phyloP scores from a whole-genome alignment of 2,888 invertebrate species.

The Phortica magna region DNA sequence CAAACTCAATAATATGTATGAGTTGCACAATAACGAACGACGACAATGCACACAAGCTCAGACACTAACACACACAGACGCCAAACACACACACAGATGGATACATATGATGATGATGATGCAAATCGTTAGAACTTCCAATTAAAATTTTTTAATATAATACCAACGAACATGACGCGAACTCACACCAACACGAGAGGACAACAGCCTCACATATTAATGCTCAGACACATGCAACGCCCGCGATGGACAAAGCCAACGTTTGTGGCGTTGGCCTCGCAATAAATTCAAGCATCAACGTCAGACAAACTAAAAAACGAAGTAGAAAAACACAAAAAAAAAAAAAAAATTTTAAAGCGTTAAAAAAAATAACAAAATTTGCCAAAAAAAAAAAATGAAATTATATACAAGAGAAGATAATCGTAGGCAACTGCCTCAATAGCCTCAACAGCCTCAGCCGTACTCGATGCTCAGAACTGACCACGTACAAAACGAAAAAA shows the following conservation, averaged over 20 bases:
- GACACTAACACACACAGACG: neutral
- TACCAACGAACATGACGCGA: neutral
- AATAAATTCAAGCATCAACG: conserved; percentile 52
- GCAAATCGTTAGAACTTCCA: conserved; percentile 34
- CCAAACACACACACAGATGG: neutral
- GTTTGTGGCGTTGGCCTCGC: conserved; percentile 11
- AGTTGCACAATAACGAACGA: neutral
- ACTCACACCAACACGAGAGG: neutral
- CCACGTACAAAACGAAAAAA: conserved; percentile 45
- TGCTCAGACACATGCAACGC: neutral
- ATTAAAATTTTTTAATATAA: conserved; percentile 33
- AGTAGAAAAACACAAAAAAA: conserved; percentile 5
- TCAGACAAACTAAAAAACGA: conserved; percentile 43
- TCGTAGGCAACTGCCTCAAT: conserved; percentile 6
- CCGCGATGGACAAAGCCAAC: neutral
- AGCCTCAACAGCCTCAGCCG: conserved; percentile 8
- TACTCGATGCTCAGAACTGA: conserved; percentile 42
- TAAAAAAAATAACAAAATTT: conserved; percentile 13
- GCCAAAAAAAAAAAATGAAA: conserved; percentile 18
- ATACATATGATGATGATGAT: neutral
- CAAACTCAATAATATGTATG: conserved; percentile 12
- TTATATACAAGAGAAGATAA: conserved; percentile 27
- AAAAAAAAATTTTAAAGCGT: conserved; percentile 4
- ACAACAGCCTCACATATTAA: neutral
- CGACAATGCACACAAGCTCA: neutral